phyloP scores from a whole-genome alignment of 2,797 vertebrate genomes.

The Girardinus metallicus region DNA sequence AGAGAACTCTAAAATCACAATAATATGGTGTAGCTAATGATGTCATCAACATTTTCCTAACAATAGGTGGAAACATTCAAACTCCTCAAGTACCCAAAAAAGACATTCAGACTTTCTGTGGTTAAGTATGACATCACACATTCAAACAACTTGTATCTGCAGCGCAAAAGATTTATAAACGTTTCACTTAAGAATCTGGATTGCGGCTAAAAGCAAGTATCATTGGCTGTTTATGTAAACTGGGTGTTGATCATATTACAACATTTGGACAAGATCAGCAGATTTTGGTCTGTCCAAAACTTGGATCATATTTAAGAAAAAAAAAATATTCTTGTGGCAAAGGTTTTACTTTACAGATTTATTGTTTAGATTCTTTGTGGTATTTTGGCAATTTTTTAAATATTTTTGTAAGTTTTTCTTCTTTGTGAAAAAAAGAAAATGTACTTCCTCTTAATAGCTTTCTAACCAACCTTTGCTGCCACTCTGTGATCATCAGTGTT shows the following conservation, averaged over 20 bases:
- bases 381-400: not conserved
- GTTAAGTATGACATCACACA: not conserved
- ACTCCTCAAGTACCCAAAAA: not conserved
- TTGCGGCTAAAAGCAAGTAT: not conserved
- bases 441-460: not conserved
- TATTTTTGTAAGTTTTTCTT: not conserved
- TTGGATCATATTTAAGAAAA: not conserved
- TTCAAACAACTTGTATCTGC: not conserved
- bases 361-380: not conserved
- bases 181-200: not conserved
- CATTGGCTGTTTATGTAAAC: not conserved
- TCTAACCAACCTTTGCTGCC: conserved; percentile 83
- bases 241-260: not conserved
- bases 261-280: not conserved
- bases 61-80: conserved; percentile 3
- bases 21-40: conserved; percentile 1
- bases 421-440: not conserved
- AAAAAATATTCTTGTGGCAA: not conserved
- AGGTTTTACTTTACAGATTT: not conserved
- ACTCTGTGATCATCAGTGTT: conserved; percentile 84
- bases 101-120: not conserved
- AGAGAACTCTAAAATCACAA: not conserved
- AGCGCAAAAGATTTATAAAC: not conserved
- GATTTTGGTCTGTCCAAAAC: not conserved
- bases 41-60: not conserved